These are phyloP conservation scores for Apamea crenata DNA, from an alignment of 2,888 invertebrate species.

Conservation along the genomic window DNA sequence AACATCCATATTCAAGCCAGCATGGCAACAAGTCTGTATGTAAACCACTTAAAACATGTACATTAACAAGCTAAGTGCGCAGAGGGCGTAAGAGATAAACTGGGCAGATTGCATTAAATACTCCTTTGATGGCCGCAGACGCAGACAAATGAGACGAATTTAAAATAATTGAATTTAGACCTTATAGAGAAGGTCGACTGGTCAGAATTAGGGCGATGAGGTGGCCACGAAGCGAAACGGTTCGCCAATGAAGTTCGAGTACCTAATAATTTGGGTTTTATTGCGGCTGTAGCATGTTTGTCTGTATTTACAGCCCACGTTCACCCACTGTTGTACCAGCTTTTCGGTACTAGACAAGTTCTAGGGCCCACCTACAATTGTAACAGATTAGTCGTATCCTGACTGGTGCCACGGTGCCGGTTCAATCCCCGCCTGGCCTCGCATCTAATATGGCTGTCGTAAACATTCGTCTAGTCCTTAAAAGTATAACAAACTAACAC, in stretches of 20 bases:
- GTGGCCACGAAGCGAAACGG: conserved; percentile 30
- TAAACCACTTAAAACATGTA: conserved; percentile 57
- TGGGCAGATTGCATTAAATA: conserved; percentile 60
- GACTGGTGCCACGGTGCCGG: conserved; percentile 21
- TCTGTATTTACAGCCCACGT: conserved; percentile 43
- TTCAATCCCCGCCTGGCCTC: conserved; percentile 39
- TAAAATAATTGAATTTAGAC: conserved; percentile 60
- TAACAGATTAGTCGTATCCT: conserved; percentile 30
- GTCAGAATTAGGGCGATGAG: conserved; percentile 48
- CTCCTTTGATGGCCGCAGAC: conserved; percentile 62
- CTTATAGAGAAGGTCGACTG: conserved; percentile 58
- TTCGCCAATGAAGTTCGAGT: conserved; percentile 25
- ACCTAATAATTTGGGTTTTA: conserved; percentile 50
- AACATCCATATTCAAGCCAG: conserved; percentile 4
- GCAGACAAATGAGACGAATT: conserved; percentile 49
- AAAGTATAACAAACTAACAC: conserved; percentile 35
- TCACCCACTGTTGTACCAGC: conserved; percentile 27
- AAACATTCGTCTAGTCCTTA: conserved; percentile 35
- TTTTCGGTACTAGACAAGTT: conserved; percentile 30
- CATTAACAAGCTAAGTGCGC: conserved; percentile 57
- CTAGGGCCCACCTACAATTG: conserved; percentile 33
- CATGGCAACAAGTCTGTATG: conserved; percentile 50
- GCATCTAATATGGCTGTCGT: conserved; percentile 37
- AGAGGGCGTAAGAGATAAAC: conserved; percentile 63
- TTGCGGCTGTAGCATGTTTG: conserved; percentile 32